A percentile compares a stretch with the other conserved stretches of the same genome.
These are phyloP conservation scores for Corvus hawaiiensis DNA, from an alignment of 2,113 vertebrate genomes.

Conservation along the genomic window DNA sequence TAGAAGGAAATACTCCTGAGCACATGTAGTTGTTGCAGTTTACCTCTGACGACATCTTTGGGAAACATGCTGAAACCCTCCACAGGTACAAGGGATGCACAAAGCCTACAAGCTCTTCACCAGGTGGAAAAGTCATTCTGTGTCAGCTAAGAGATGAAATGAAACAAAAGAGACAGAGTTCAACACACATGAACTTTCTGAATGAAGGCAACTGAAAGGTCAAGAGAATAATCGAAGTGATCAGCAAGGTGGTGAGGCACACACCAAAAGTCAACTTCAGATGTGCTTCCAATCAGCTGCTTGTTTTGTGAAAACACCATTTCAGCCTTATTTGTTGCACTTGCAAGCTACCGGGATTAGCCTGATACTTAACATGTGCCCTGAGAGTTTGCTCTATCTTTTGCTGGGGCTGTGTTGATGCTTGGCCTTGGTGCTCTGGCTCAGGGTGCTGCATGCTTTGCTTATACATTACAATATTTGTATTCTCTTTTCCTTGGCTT, in stretches of 20 bases:
- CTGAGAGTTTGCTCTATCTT: accelerated
- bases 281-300: not conserved
- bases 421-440: accelerated
- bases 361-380: not conserved
- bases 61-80: not conserved
- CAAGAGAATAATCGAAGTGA: not conserved
- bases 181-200: not conserved
- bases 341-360: not conserved
- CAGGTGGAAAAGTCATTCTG: not conserved
- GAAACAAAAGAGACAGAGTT: not conserved
- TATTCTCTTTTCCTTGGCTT: not conserved
- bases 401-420: not conserved
- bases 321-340: not conserved
- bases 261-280: not conserved
- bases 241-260: not conserved
- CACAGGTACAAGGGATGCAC: not conserved
- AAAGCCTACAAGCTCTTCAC: not conserved
- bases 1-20: not conserved
- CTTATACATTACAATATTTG: accelerated
- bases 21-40: not conserved
- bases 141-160: not conserved
- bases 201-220: not conserved
- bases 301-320: not conserved
- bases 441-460: not conserved
- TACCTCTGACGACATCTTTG: not conserved